A percentile compares a stretch with the other conserved stretches of the same genome.
Conservation (phyloP, 2,797 vertebrate genomes). For the Anabas testudineus region DNA sequence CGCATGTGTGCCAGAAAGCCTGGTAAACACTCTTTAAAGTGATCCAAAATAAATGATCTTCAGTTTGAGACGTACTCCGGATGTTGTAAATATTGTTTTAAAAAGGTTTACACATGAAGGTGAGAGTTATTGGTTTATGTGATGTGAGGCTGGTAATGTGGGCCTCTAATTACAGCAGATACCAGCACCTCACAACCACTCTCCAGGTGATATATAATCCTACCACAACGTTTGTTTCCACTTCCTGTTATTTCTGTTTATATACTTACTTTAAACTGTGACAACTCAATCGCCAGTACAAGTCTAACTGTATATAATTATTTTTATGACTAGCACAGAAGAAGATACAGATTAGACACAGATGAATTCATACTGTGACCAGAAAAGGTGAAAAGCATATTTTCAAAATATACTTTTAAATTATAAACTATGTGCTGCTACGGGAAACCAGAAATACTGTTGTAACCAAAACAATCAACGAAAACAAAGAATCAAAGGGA, state of each 20-base stretch:
- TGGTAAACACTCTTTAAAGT: slow-evolving; percentile 55
- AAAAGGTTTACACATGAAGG: slow-evolving; percentile 71
- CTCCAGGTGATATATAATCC: slow-evolving; percentile 34
- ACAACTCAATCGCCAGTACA: slow-evolving; percentile 14
- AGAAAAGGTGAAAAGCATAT: background rate
- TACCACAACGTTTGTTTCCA: slow-evolving; percentile 35
- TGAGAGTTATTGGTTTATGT: slow-evolving; percentile 71
- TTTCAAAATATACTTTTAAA: background rate
- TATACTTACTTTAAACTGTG: slow-evolving; percentile 21
- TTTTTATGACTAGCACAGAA: background rate
- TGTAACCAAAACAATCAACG: slow-evolving; percentile 10
- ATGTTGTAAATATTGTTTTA: slow-evolving; percentile 75
- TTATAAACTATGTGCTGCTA: background rate
- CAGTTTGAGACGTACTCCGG: slow-evolving; percentile 38
- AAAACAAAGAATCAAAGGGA: slow-evolving; percentile 6
- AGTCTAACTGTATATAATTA: background rate
- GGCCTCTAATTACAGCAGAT: slow-evolving; percentile 24
- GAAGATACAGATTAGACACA: background rate
- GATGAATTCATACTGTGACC: too few species aligned
- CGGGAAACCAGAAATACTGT: background rate
- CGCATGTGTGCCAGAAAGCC: slow-evolving; percentile 54
- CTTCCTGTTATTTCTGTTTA: slow-evolving; percentile 21
- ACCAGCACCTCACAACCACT: slow-evolving; percentile 17
- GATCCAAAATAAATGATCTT: slow-evolving; percentile 52
- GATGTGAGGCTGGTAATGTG: slow-evolving; percentile 44